Evolutionary conservation across 1,140 invertebrate genomes (phyloP).

Genomic region (Drosophila asahinai): DNA sequence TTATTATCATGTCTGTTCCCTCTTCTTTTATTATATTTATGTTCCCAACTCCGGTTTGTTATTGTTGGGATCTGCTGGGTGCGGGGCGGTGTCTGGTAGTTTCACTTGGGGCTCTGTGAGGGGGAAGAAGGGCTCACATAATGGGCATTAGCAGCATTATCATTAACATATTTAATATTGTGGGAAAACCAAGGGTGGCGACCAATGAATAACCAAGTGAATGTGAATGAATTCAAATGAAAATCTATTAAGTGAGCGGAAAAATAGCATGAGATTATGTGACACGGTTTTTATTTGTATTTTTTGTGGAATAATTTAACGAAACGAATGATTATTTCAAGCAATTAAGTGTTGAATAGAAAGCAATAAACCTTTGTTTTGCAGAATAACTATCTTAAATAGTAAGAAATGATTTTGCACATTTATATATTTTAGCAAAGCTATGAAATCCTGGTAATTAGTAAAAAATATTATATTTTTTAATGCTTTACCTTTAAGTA

Average conservation of each 20-base stretch:
- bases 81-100: conserved; percentile 47
- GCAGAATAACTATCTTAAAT: neutral
- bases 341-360: neutral
- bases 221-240: conserved; percentile 39
- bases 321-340: neutral
- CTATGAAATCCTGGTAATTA: neutral
- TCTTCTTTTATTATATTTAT: conserved; percentile 33
- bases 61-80: conserved; percentile 34
- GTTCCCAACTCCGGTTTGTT: conserved; percentile 25
- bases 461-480: neutral
- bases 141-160: conserved; percentile 47
- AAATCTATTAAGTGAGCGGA: conserved; percentile 33
- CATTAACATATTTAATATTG: conserved; percentile 81
- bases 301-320: neutral
- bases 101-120: conserved; percentile 6
- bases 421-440: neutral
- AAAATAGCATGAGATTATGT: conserved; percentile 19
- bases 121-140: neutral
- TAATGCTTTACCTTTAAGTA: neutral
- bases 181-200: conserved; percentile 32
- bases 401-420: too few relatives aligned
- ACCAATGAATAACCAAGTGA: conserved; percentile 42
- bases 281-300: neutral
- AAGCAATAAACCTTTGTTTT: neutral
- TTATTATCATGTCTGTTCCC: conserved; percentile 70